Evolutionary conservation across 2,888 invertebrate species (phyloP).

Genomic region (Osmoderma eremita): DNA sequence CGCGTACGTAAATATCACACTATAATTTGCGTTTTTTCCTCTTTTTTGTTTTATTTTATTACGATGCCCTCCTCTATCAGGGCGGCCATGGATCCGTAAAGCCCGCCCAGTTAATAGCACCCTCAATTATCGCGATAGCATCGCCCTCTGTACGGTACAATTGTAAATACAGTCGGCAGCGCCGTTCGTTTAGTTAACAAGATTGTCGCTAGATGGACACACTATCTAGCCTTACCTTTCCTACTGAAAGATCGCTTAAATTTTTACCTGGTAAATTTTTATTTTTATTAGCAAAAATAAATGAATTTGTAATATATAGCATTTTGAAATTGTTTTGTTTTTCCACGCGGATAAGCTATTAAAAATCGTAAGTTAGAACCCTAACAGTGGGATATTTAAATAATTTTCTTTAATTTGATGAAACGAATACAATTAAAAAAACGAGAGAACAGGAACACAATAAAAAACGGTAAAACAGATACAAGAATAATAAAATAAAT

Average conservation of each 20-base stretch:
- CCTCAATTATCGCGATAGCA: constrained; percentile 59
- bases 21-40: constrained; percentile 61
- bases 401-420: too few relatives aligned
- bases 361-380: too few relatives aligned
- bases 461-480: too few relatives aligned
- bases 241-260: neutral
- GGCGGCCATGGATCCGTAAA: constrained; percentile 66
- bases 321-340: too few relatives aligned
- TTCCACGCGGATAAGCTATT: too few relatives aligned
- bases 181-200: constrained; percentile 23
- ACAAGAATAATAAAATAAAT: too few relatives aligned
- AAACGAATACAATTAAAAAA: too few relatives aligned
- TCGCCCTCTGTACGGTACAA: constrained; percentile 52
- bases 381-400: too few relatives aligned
- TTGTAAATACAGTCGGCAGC: constrained; percentile 32
- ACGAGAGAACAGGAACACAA: too few relatives aligned
- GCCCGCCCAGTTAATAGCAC: constrained; percentile 67
- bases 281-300: too few relatives aligned
- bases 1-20: constrained; percentile 53
- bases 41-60: constrained; percentile 63
- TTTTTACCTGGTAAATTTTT: too few relatives aligned
- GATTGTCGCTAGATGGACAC: constrained; percentile 41
- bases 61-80: constrained; percentile 63
- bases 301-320: too few relatives aligned
- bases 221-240: constrained; percentile 15